Evolutionary conservation across 2,113 vertebrate genomes (phyloP).

Genomic region (Chrysemys picta): DNA sequence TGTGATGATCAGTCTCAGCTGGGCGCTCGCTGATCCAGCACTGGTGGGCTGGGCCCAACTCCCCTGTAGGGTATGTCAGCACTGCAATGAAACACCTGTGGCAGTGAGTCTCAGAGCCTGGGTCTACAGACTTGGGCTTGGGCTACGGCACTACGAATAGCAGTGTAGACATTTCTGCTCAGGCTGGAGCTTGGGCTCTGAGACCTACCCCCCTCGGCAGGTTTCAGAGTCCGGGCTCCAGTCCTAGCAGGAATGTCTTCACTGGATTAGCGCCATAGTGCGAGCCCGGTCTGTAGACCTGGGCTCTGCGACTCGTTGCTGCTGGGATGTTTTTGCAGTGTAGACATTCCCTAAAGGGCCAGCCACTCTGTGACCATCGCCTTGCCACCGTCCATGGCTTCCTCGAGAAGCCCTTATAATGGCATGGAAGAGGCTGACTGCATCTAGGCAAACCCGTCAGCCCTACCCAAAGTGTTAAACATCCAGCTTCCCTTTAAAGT

Average conservation of each 20-base stretch:
- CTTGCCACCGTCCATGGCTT: neutral
- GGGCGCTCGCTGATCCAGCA: neutral
- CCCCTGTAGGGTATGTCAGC: neutral
- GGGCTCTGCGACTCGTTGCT: neutral
- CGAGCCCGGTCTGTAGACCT: neutral
- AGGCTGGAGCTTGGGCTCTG: neutral
- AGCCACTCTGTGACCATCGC: neutral
- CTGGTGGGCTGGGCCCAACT: neutral
- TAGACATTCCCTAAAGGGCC: neutral
- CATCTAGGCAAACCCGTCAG: neutral
- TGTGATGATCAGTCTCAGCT: neutral
- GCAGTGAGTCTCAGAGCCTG: neutral
- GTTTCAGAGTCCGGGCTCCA: no score
- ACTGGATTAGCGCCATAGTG: no score
- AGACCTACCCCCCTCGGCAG: no score
- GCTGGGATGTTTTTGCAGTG: neutral
- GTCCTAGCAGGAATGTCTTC: no score
- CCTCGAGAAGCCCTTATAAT: neutral
- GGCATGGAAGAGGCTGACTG: accelerated
- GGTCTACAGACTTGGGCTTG: no score
- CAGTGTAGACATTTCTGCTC: neutral
- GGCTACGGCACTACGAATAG: neutral
- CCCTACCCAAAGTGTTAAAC: neutral
- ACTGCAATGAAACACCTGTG: neutral
- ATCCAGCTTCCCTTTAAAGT: neutral